These are phyloP conservation scores for Amphiprion percula DNA, from an alignment of 2,113 vertebrate genomes.

Conservation along the genomic window DNA sequence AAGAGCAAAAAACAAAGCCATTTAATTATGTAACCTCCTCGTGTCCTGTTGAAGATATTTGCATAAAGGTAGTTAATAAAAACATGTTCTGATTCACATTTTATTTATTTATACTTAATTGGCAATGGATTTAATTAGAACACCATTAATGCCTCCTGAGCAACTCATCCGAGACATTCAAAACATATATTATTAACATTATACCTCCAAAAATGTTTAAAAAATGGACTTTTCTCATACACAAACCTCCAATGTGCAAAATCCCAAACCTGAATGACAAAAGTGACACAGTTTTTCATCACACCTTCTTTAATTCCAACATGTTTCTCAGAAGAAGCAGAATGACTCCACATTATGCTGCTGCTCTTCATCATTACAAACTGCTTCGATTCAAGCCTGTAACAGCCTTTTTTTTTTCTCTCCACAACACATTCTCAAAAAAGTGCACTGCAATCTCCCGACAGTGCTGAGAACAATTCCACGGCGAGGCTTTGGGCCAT, in stretches of 20 bases:
- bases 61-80: neutral
- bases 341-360: too few relatives aligned
- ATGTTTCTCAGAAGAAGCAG: too few relatives aligned
- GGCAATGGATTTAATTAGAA: neutral
- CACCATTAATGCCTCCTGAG: neutral
- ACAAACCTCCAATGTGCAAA: too few relatives aligned
- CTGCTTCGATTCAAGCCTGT: slow-evolving; percentile 44
- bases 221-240: too few relatives aligned
- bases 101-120: neutral
- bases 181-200: neutral
- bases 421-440: slow-evolving; percentile 21
- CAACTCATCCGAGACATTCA: too few relatives aligned
- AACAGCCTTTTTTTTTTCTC: slow-evolving; percentile 23
- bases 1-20: neutral
- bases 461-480: slow-evolving; percentile 38
- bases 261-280: too few relatives aligned
- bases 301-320: too few relatives aligned
- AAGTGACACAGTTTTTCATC: too few relatives aligned
- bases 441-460: slow-evolving; percentile 35
- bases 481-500: slow-evolving; percentile 29
- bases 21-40: neutral
- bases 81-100: neutral
- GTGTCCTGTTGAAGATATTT: neutral
- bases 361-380: too few relatives aligned
- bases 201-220: too few relatives aligned